Percentiles rank a stretch among this genome's conserved stretches.
Evolutionary conservation across 2,113 vertebrate genomes (phyloP).

Genomic region (Lota lota): DNA sequence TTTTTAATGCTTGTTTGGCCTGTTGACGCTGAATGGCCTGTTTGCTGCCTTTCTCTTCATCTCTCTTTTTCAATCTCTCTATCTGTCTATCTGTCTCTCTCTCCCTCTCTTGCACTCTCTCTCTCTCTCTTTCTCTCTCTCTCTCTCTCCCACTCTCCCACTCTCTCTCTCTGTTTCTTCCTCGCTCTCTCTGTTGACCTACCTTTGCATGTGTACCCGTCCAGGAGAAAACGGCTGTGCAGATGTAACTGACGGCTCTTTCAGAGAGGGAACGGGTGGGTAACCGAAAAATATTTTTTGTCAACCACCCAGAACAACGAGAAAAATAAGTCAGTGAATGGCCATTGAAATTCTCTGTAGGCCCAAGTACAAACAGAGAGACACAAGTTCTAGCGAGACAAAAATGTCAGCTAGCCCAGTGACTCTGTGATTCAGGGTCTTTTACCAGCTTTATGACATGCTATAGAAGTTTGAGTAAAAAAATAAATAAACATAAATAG

Average conservation of each 20-base stretch:
- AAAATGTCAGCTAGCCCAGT: no score
- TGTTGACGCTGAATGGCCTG: slow-evolving; percentile 67
- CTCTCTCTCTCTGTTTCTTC: not conserved
- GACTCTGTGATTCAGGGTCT: no score
- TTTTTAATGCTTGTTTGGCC: slow-evolving; percentile 55
- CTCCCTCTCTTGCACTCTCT: slow-evolving; percentile 13
- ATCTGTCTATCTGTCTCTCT: slow-evolving; percentile 18
- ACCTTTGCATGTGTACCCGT: slow-evolving; percentile 73
- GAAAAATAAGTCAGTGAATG: no score
- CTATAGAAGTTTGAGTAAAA: no score
- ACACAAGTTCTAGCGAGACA: no score
- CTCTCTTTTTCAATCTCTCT: slow-evolving; percentile 22
- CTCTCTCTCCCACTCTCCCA: not conserved
- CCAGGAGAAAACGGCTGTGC: slow-evolving; percentile 77
- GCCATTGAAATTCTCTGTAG: no score
- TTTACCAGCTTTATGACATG: no score
- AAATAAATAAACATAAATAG: no score
- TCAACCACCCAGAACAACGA: slow-evolving; percentile 38
- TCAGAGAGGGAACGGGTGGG: slow-evolving; percentile 72
- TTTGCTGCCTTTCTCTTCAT: slow-evolving; percentile 47
- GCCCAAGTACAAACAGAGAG: no score
- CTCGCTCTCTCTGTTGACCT: slow-evolving; percentile 14
- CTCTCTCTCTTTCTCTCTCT: not conserved
- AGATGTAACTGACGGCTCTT: slow-evolving; percentile 68
- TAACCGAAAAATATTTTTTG: slow-evolving; percentile 56